Percentiles rank a stretch among this genome's conserved stretches.
Conservation (phyloP, 2,888 invertebrate genomes). For the Protodeltote pygarga region DNA sequence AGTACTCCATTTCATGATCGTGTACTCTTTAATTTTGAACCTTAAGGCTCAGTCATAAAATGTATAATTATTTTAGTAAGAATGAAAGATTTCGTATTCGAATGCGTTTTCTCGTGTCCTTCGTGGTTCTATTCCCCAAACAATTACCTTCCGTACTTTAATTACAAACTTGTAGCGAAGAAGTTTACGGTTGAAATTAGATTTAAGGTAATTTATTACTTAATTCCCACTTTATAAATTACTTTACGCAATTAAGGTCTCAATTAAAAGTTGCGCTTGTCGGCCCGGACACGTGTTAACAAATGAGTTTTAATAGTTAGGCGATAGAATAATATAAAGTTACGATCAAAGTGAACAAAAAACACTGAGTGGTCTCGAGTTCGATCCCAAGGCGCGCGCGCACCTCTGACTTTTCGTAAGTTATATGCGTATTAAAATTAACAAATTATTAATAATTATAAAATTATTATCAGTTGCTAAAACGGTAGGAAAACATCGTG, state of each 20-base stretch:
- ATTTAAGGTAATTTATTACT: slow-evolving; percentile 60
- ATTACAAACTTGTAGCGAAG: slow-evolving; percentile 62
- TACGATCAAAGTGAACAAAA: background rate
- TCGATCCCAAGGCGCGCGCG: too few relatives aligned
- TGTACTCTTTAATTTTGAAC: too few relatives aligned
- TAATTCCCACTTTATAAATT: slow-evolving; percentile 53
- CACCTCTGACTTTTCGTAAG: too few relatives aligned
- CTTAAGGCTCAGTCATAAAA: too few relatives aligned
- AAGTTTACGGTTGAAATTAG: slow-evolving; percentile 51
- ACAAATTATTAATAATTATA: too few relatives aligned
- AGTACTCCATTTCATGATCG: too few relatives aligned
- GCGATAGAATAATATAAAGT: slow-evolving; percentile 7
- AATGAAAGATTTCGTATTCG: too few relatives aligned
- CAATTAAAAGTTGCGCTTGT: slow-evolving; percentile 43
- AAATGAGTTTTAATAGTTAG: slow-evolving; percentile 25
- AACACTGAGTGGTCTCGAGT: too few relatives aligned
- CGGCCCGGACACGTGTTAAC: slow-evolving; percentile 33
- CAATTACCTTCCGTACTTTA: slow-evolving; percentile 65
- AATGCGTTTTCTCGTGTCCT: slow-evolving; percentile 58
- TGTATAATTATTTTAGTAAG: too few relatives aligned
- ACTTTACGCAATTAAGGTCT: slow-evolving; percentile 51
- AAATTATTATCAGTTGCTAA: too few relatives aligned
- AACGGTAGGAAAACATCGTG: too few relatives aligned
- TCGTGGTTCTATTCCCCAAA: slow-evolving; percentile 54
- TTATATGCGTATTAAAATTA: too few relatives aligned